These are phyloP conservation scores for Alexandromys fortis DNA, from an alignment of 2,113 vertebrate genomes.

Conservation along the genomic window DNA sequence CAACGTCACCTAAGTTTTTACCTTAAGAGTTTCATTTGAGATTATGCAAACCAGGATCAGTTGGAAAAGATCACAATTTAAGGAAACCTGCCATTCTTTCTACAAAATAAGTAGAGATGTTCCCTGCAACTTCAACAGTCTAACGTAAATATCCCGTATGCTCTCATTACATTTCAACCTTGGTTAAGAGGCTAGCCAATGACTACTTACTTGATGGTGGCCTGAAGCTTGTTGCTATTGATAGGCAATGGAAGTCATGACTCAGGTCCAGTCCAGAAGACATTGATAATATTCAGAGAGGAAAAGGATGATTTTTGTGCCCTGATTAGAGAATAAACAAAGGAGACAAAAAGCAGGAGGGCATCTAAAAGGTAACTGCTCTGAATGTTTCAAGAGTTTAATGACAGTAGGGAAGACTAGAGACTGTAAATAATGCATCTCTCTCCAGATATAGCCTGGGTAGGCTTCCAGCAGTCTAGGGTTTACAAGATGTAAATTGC, in stretches of 20 bases:
- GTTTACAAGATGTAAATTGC: conserved; percentile 58
- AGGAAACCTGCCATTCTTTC: not conserved
- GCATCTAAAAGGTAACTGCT: conserved; percentile 54
- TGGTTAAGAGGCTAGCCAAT: not conserved
- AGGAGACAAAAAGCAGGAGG: not conserved
- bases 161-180: not conserved
- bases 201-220: not conserved
- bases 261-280: not conserved
- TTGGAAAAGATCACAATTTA: not conserved
- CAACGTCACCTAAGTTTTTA: not conserved
- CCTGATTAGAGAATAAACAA: conserved; percentile 50
- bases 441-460: conserved; percentile 53
- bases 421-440: conserved; percentile 50
- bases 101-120: not conserved
- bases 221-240: not conserved
- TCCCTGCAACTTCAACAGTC: not conserved
- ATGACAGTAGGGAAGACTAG: conserved; percentile 23
- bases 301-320: not conserved
- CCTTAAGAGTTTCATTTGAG: not conserved
- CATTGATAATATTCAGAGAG: conserved; percentile 22
- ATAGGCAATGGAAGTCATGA: conserved; percentile 11
- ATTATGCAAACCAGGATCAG: not conserved
- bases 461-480: not conserved
- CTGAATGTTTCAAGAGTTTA: not conserved
- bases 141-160: not conserved